Percentiles rank a stretch among this genome's conserved stretches.
Conservation (phyloP, 2,113 vertebrate genomes). For the Eclectus roratus region DNA sequence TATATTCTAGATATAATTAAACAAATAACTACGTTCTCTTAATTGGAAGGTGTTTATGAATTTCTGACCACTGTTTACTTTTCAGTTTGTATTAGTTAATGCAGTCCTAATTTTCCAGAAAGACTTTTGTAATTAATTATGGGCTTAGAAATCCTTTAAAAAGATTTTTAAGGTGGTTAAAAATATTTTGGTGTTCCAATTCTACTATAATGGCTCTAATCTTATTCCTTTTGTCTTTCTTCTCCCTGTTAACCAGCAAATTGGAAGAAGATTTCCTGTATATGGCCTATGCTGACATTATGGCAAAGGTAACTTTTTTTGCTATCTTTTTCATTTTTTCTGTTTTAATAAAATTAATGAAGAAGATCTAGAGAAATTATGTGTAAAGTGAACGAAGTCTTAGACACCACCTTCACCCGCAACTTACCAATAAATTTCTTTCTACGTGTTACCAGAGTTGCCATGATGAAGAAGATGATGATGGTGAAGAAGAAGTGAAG, state of each 20-base stretch:
- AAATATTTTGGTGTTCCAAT: background rate
- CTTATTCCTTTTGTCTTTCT: background rate
- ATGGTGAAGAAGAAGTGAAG: conserved; percentile 92
- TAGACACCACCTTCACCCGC: accelerated
- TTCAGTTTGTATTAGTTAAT: background rate
- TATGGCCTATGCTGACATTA: conserved; percentile 98
- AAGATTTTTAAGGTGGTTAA: background rate
- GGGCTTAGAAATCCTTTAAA: background rate
- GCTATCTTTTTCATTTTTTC: background rate
- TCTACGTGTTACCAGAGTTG: conserved; percentile 81
- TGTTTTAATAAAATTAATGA: background rate
- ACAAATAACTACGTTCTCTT: background rate
- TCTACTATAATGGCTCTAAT: background rate
- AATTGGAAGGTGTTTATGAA: background rate
- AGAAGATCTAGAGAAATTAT: background rate
- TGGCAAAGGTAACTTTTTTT: conserved; percentile 87
- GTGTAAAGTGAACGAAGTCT: background rate
- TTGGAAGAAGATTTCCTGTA: conserved; percentile 94
- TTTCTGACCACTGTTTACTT: background rate
- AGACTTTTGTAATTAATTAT: background rate
- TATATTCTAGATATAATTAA: background rate
- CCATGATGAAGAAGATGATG: conserved; percentile 94
- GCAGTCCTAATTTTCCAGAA: background rate
- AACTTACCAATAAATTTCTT: background rate
- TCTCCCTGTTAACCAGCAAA: conserved; percentile 80